phyloP scores from a whole-genome alignment of 1,140 invertebrate species.

The Diachasma alloeum region DNA sequence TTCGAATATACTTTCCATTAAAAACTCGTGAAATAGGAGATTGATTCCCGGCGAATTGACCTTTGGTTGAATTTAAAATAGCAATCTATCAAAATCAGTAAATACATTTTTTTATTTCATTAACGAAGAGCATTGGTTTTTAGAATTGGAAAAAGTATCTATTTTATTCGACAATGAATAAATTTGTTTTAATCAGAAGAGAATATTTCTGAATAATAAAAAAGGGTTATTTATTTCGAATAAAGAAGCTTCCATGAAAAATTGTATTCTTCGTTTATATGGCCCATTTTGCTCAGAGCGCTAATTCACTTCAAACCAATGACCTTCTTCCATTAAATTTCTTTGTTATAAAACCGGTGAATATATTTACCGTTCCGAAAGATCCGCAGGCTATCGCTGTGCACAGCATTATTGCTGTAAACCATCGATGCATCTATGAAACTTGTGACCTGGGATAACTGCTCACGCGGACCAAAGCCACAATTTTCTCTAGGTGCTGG shows the following conservation, averaged over 20 bases:
- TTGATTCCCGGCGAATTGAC: not conserved
- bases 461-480: conserved; percentile 76
- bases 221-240: too few species aligned
- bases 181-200: too few species aligned
- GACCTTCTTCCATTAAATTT: not conserved
- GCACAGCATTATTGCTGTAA: conserved; percentile 85
- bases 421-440: conserved; percentile 92
- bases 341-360: not conserved
- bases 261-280: too few species aligned
- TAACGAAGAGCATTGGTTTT: too few species aligned
- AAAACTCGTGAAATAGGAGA: not conserved
- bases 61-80: not conserved
- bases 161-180: too few species aligned
- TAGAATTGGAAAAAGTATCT: too few species aligned
- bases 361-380: conserved; percentile 72
- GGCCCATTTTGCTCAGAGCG: too few species aligned
- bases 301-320: too few species aligned
- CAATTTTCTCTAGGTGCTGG: conserved; percentile 76
- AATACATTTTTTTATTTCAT: not conserved
- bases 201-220: too few species aligned
- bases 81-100: not conserved
- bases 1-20: not conserved
- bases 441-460: conserved; percentile 84
- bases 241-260: too few species aligned
- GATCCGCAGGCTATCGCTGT: conserved; percentile 76